Conservation (phyloP, 2,888 invertebrate genomes). For the Proisotoma minuta region DNA sequence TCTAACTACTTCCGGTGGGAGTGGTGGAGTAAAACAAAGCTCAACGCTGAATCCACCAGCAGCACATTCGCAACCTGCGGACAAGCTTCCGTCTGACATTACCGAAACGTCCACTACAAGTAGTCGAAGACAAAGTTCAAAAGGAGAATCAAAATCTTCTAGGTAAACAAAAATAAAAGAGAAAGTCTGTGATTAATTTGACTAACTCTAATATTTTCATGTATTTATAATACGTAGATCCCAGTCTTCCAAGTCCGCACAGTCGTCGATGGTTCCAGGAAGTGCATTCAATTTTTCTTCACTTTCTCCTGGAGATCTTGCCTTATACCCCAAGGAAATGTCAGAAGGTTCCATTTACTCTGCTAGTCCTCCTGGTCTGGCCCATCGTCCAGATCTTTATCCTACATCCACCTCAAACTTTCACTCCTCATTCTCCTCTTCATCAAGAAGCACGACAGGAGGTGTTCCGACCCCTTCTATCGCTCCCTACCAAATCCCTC, state of each 20-base stretch:
- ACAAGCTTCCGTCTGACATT: neutral
- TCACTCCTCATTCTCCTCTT: slow-evolving; percentile 39
- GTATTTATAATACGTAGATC: slow-evolving; percentile 15
- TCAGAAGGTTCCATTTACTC: slow-evolving; percentile 38
- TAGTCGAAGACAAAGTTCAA: slow-evolving; percentile 11
- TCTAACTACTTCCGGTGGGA: slow-evolving; percentile 12
- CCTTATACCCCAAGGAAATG: slow-evolving; percentile 44
- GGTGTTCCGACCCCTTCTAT: slow-evolving; percentile 37
- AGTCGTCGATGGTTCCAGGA: slow-evolving; percentile 61
- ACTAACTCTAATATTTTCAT: neutral
- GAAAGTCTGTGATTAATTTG: too few species aligned
- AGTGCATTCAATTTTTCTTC: slow-evolving; percentile 72
- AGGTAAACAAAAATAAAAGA: neutral
- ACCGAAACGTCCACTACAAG: neutral
- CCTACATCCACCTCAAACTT: slow-evolving; percentile 42
- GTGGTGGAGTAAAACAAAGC: slow-evolving; percentile 1
- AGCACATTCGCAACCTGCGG: slow-evolving; percentile 12
- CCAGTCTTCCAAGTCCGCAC: slow-evolving; percentile 23
- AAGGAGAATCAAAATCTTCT: slow-evolving; percentile 28
- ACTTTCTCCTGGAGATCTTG: slow-evolving; percentile 38
- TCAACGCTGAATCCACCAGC: slow-evolving; percentile 6
- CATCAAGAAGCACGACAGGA: slow-evolving; percentile 34
- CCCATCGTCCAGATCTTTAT: slow-evolving; percentile 43
- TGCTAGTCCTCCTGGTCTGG: slow-evolving; percentile 37
- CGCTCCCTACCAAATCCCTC: slow-evolving; percentile 39